Evolutionary conservation across 2,113 vertebrate species (phyloP), one percentile per base, ranked within the genome.

Genomic region (Xenopus borealis): DNA sequence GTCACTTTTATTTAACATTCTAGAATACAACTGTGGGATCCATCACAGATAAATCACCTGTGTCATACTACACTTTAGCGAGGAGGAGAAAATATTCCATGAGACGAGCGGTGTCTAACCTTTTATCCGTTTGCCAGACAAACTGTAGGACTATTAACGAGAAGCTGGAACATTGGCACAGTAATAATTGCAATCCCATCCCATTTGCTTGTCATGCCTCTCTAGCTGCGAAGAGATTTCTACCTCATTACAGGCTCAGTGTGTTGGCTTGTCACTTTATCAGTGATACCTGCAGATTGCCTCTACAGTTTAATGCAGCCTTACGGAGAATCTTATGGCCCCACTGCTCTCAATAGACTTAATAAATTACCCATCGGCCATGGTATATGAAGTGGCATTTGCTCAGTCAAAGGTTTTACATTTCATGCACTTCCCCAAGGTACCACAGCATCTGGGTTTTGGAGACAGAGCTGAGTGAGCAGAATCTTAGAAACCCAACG

Each of bases 61-160:
- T 58, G 13, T 19, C 17, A 18, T 14, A 58, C 17, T 18, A 18
- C 17, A 6, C 55, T 45, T 66, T 44, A 66, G 63, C 57, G 33
- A 19, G 10, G 19, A 46, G 27, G 17, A 50, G 23, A 50, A 66
- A 66, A 66, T 65, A 73, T 73, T 57, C 46, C 58, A 30, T 58
- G 62, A 23, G 72, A 66, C 40, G 33, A 68, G 50, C 55, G 62
- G 47, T 61, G 52, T 67, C 55, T 75, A 64, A 68, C 72, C 72
- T 75, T 75, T 75, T 50, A 75, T 75, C 72, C 67, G 65, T 17
- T 61, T 50, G 47, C 53, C 55, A 61, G 65, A 75, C 64, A 75
- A 50, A 61, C 64, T 59, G 64, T 61, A 62, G 20, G 65, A 58
- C 72, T 68, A 68, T 68, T 75, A 75, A 53, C 61, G 19, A 17